These are phyloP conservation scores for Phyto melanocephala DNA, from an alignment of 2,888 invertebrate species.

Conservation along the genomic window DNA sequence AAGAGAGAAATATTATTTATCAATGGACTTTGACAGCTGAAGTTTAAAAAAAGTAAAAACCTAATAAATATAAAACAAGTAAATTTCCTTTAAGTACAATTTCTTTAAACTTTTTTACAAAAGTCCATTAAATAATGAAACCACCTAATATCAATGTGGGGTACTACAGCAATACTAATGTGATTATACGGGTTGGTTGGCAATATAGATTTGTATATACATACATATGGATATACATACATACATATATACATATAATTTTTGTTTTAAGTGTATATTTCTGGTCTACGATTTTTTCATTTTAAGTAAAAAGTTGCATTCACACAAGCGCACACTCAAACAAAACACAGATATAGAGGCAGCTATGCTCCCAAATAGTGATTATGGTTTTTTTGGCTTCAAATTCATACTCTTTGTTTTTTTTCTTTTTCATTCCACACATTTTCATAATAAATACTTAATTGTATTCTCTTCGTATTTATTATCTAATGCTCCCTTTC, in stretches of 20 bases:
- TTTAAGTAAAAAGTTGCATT: slow-evolving; percentile 55
- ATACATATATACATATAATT: not conserved
- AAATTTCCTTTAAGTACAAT: not conserved
- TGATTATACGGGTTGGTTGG: slow-evolving; percentile 55
- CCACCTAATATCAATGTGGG: slow-evolving; percentile 49
- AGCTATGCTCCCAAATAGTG: not conserved
- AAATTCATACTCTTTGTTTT: slow-evolving; percentile 37
- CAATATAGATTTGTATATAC: slow-evolving; percentile 46
- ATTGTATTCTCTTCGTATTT: not conserved
- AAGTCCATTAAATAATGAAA: slow-evolving; percentile 1
- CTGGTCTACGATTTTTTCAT: slow-evolving; percentile 37
- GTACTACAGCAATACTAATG: slow-evolving; percentile 33
- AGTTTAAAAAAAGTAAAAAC: too few relatives aligned
- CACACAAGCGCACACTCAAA: not conserved
- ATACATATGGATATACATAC: too few relatives aligned
- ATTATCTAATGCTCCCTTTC: not conserved
- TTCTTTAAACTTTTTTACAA: not conserved
- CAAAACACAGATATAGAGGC: too few relatives aligned
- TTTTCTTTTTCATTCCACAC: not conserved
- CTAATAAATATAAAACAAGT: too few relatives aligned
- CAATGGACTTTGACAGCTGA: too few relatives aligned
- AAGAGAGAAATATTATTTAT: too few relatives aligned
- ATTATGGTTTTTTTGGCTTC: not conserved
- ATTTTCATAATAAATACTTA: slow-evolving; percentile 10
- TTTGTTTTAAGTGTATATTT: not conserved